phyloP scores from a whole-genome alignment of 2,888 invertebrate genomes.

The Drosophila testacea region DNA sequence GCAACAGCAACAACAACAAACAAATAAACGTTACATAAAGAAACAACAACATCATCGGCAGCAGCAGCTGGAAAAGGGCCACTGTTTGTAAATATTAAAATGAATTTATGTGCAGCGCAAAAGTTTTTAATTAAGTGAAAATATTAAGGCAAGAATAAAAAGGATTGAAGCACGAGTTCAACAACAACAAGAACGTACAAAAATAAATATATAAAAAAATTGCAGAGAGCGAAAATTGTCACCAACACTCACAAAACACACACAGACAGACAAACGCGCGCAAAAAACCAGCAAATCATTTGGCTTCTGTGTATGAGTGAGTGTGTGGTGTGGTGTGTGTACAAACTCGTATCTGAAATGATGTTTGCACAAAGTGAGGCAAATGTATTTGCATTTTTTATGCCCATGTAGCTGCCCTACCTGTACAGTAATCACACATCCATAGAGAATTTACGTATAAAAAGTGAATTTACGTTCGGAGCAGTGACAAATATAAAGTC shows the following conservation, averaged over 20 bases:
- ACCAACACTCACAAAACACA: conserved; percentile 27
- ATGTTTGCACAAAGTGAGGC: conserved; percentile 62
- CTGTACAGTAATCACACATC: conserved; percentile 25
- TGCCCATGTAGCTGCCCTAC: conserved; percentile 45
- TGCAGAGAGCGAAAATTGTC: conserved; percentile 36
- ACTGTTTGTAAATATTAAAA: conserved; percentile 78
- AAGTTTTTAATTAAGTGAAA: conserved; percentile 79
- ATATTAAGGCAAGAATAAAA: conserved; percentile 53
- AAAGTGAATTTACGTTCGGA: conserved; percentile 34
- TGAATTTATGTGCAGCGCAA: conserved; percentile 73
- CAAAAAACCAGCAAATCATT: conserved; percentile 57
- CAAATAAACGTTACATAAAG: conserved; percentile 16
- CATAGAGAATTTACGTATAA: conserved; percentile 30
- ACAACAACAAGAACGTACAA: conserved; percentile 15
- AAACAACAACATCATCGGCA: conserved; percentile 26
- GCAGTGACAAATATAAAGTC: conserved; percentile 16
- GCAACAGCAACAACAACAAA: conserved; percentile 19
- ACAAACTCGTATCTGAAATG: conserved; percentile 42
- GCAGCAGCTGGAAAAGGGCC: conserved; percentile 43
- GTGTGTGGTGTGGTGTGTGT: conserved; percentile 31
- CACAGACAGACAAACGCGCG: conserved; percentile 19
- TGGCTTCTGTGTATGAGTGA: conserved; percentile 11
- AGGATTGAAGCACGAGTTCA: conserved; percentile 38
- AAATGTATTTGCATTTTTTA: conserved; percentile 68
- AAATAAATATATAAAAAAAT: conserved; percentile 15